Conservation (phyloP, 1,140 invertebrate species). For the Drusus annulatus region DNA sequence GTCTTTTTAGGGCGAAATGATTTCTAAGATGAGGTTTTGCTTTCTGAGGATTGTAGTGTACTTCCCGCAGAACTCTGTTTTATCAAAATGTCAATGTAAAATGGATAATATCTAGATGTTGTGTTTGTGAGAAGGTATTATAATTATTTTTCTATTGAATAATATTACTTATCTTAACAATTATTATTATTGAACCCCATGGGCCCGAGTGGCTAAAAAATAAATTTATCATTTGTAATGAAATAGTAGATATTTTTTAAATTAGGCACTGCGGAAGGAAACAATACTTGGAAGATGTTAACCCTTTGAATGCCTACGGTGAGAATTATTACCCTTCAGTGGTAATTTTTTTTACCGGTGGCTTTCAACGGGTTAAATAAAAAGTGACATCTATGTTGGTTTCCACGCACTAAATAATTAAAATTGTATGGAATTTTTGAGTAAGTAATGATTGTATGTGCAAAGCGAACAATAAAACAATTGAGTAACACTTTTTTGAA, state of each 20-base stretch:
- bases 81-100: constrained; percentile 33
- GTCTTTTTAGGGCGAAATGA: too few relatives aligned
- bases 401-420: constrained; percentile 5
- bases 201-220: background rate
- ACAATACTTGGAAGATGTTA: background rate
- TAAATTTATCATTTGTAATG: constrained; percentile 24
- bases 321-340: too few relatives aligned
- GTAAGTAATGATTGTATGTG: background rate
- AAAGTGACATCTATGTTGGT: constrained; percentile 13
- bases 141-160: constrained; percentile 42
- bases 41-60: too few relatives aligned
- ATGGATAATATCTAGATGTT: constrained; percentile 32
- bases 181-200: constrained; percentile 20
- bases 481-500: background rate
- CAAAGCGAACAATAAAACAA: constrained; percentile 20
- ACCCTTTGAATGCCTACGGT: too few relatives aligned
- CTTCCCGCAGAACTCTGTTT: background rate
- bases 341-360: background rate
- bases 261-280: constrained; percentile 19
- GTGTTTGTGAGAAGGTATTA: constrained; percentile 36
- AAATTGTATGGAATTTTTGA: constrained; percentile 27
- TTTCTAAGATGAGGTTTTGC: too few relatives aligned
- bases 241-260: constrained; percentile 41
- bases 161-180: constrained; percentile 21
- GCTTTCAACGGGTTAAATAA: background rate